Evolutionary conservation across 2,797 vertebrate species (phyloP).

Genomic region (Stomatorhinus walkeri): DNA sequence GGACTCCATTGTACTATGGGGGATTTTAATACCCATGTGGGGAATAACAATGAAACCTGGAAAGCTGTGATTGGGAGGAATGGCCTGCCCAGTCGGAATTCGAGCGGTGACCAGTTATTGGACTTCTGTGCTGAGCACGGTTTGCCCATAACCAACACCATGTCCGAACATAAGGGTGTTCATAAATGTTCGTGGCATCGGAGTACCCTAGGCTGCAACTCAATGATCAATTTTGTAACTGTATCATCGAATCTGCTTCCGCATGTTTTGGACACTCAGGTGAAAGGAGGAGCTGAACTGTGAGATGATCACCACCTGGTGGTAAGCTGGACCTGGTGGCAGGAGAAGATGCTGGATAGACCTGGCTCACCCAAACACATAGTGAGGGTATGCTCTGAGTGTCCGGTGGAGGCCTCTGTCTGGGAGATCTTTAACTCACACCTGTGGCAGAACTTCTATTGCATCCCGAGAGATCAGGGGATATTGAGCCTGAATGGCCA

Average conservation of each 20-base stretch:
- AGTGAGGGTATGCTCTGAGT: background rate
- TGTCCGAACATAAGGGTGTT: background rate
- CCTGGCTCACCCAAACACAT: background rate
- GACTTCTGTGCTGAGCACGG: background rate
- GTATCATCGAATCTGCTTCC: background rate
- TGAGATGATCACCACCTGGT: background rate
- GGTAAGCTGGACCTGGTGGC: background rate
- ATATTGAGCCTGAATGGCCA: background rate
- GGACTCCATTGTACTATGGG: background rate
- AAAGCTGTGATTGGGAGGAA: background rate
- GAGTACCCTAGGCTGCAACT: background rate
- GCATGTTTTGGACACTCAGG: background rate
- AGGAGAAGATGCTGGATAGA: background rate
- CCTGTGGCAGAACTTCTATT: background rate
- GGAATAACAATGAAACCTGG: background rate
- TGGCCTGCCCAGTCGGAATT: background rate
- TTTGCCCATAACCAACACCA: background rate
- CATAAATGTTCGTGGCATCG: background rate
- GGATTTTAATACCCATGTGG: background rate
- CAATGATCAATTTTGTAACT: background rate
- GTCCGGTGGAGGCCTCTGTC: background rate
- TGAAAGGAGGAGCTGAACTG: background rate
- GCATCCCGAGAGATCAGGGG: background rate
- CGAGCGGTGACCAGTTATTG: background rate
- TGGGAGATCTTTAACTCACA: background rate